Evolutionary conservation across 2,888 invertebrate genomes (phyloP).

Genomic region (Phymatocera aterrima): DNA sequence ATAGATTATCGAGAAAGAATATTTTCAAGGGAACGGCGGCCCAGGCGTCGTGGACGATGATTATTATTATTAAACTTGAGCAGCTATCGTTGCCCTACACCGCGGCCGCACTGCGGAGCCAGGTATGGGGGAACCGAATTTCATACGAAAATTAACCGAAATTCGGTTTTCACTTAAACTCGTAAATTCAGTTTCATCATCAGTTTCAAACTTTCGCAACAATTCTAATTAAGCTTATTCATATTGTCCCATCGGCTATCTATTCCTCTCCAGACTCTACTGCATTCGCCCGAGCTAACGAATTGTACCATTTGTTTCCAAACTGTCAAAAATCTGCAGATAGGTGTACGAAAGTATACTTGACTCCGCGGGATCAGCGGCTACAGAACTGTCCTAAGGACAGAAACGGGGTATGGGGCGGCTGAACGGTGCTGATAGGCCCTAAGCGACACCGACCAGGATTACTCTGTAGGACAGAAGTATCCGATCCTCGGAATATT

Average conservation of each 20-base stretch:
- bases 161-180: neutral
- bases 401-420: neutral
- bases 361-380: conserved; percentile 23
- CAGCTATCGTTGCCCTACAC: too few species aligned
- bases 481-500: neutral
- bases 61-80: conserved; percentile 10
- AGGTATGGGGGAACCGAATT: too few species aligned
- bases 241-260: neutral
- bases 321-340: conserved; percentile 7
- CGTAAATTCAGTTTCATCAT: neutral
- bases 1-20: conserved; percentile 55
- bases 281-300: neutral
- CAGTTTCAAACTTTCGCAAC: neutral
- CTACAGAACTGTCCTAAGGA: neutral
- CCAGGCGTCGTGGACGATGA: too few species aligned
- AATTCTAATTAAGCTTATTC: neutral
- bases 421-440: conserved; percentile 28
- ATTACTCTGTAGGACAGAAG: conserved; percentile 10
- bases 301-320: neutral
- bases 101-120: neutral
- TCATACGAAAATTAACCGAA: neutral
- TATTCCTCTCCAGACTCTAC: neutral
- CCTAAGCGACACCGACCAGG: conserved; percentile 4
- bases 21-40: too few species aligned
- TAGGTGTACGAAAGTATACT: too few species aligned